phyloP scores from a whole-genome alignment of 2,888 invertebrate genomes.

The Leptinotarsa rubiginosa region DNA sequence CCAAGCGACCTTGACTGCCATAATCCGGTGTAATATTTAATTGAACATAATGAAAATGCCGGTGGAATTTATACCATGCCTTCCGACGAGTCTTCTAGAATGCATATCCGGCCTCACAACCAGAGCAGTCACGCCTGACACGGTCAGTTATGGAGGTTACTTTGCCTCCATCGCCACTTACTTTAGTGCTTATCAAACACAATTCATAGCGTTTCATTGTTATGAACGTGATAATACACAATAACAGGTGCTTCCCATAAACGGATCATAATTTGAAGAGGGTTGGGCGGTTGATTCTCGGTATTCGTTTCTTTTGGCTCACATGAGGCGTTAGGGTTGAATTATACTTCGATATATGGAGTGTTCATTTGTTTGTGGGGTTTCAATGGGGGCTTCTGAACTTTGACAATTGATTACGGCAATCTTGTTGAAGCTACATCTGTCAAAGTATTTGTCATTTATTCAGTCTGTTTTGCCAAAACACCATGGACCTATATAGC shows the following conservation, averaged over 20 bases:
- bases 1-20: background rate
- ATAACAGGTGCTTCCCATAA: conserved; percentile 11
- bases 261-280: background rate
- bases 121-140: conserved; percentile 62
- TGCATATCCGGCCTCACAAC: conserved; percentile 63
- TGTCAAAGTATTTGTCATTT: no score
- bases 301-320: background rate
- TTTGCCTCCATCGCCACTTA: conserved; percentile 35
- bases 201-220: conserved; percentile 13
- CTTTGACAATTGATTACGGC: no score
- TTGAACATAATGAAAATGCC: conserved; percentile 13
- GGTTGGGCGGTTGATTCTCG: background rate
- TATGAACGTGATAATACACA: conserved; percentile 5
- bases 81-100: conserved; percentile 16
- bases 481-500: no score
- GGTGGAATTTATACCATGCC: conserved; percentile 11
- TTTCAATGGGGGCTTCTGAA: no score
- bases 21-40: conserved; percentile 11
- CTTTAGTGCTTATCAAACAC: conserved; percentile 31
- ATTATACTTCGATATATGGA: no score
- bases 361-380: no score
- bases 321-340: no score
- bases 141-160: conserved; percentile 61
- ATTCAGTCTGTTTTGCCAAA: no score
- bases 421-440: no score